Conservation (phyloP, 2,888 invertebrate species). For the Arctia plantaginis region DNA sequence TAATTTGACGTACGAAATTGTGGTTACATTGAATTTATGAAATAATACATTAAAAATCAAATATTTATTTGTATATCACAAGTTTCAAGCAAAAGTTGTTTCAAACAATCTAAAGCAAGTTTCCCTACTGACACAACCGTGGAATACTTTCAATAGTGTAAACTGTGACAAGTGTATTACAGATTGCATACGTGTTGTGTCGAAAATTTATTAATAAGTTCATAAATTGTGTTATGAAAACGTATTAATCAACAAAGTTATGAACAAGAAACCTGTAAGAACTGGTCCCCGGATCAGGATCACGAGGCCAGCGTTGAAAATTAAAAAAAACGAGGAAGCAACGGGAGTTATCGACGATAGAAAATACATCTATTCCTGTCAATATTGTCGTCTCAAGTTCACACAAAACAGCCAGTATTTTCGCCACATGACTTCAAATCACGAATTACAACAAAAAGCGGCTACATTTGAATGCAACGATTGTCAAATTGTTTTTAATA, state of each 20-base stretch:
- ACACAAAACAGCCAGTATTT: slow-evolving; percentile 80
- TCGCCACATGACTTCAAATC: slow-evolving; percentile 81
- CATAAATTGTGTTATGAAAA: slow-evolving; percentile 36
- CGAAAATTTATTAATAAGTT: slow-evolving; percentile 32
- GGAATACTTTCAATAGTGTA: slow-evolving; percentile 21
- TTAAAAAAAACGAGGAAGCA: slow-evolving; percentile 63
- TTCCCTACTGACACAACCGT: slow-evolving; percentile 1
- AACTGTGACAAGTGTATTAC: slow-evolving; percentile 15
- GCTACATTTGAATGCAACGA: slow-evolving; percentile 78
- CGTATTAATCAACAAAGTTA: slow-evolving; percentile 59
- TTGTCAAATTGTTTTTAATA: slow-evolving; percentile 76
- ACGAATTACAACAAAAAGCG: slow-evolving; percentile 72
- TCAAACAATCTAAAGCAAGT: slow-evolving; percentile 1
- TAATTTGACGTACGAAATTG: slow-evolving; percentile 45
- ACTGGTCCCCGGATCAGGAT: slow-evolving; percentile 78
- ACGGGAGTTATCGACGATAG: slow-evolving; percentile 60
- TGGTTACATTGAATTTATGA: slow-evolving; percentile 46
- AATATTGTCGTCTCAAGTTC: slow-evolving; percentile 78
- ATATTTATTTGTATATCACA: slow-evolving; percentile 40
- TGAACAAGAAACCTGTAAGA: slow-evolving; percentile 78
- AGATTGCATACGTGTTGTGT: slow-evolving; percentile 61
- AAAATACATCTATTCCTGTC: slow-evolving; percentile 75
- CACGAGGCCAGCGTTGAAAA: slow-evolving; percentile 67
- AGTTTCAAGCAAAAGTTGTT: slow-evolving; percentile 24
- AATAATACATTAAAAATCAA: slow-evolving; percentile 23